Conservation (phyloP, 2,888 invertebrate species). For the Biston stratarius region DNA sequence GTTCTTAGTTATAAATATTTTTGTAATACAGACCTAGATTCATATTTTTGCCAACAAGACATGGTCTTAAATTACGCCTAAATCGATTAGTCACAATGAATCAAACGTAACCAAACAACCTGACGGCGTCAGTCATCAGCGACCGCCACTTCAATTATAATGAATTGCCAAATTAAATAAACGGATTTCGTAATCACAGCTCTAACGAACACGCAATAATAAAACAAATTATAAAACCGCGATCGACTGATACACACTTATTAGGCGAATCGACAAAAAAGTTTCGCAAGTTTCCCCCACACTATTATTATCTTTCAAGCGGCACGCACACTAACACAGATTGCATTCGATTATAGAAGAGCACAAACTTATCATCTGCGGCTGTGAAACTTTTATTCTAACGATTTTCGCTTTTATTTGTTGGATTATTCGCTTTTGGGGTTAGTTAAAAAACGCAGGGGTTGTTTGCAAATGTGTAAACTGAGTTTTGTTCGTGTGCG, state of each 20-base stretch:
- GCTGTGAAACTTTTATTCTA: slow-evolving; percentile 28
- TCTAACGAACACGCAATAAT: slow-evolving; percentile 53
- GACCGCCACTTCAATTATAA: slow-evolving; percentile 30
- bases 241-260: slow-evolving; percentile 50
- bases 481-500: slow-evolving; percentile 54
- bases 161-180: slow-evolving; percentile 38
- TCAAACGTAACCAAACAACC: slow-evolving; percentile 29
- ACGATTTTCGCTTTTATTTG: slow-evolving; percentile 52
- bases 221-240: slow-evolving; percentile 53
- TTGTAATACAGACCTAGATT: too few species aligned
- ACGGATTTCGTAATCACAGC: slow-evolving; percentile 52
- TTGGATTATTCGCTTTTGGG: slow-evolving; percentile 37
- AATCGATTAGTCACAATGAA: slow-evolving; percentile 29
- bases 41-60: background rate
- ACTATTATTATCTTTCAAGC: slow-evolving; percentile 71
- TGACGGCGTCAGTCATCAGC: slow-evolving; percentile 30
- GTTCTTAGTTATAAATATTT: too few species aligned
- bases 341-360: slow-evolving; percentile 69
- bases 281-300: slow-evolving; percentile 73
- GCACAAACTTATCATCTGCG: slow-evolving; percentile 54
- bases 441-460: slow-evolving; percentile 40
- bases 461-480: slow-evolving; percentile 46
- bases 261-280: slow-evolving; percentile 69
- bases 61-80: slow-evolving; percentile 14
- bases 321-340: slow-evolving; percentile 64